Evolutionary conservation across 2,113 vertebrate genomes (phyloP).

Genomic region (Condylura cristata): DNA sequence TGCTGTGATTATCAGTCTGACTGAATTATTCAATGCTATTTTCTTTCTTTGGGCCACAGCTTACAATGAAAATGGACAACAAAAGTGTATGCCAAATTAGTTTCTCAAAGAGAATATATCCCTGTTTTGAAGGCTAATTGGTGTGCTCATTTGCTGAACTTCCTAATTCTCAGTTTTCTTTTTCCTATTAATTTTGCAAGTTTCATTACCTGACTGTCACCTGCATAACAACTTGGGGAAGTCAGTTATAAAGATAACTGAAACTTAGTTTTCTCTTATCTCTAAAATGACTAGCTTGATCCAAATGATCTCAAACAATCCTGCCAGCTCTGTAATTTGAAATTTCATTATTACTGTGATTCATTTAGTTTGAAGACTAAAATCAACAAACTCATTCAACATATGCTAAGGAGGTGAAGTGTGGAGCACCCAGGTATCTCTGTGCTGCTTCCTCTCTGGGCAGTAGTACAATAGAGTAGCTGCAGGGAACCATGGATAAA

Average conservation of each 20-base stretch:
- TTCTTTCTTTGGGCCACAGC: background rate
- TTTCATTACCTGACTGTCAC: background rate
- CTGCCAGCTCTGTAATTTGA: constrained; percentile 34
- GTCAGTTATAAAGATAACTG: no score
- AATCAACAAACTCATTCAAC: constrained; percentile 35
- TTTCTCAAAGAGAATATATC: background rate
- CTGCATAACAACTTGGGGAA: background rate
- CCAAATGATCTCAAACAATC: constrained; percentile 24
- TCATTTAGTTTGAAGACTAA: background rate
- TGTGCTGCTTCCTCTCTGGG: background rate
- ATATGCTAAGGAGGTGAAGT: background rate
- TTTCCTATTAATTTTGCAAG: background rate
- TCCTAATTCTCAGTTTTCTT: background rate
- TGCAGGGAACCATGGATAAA: background rate
- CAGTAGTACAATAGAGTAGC: background rate
- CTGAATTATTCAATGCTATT: background rate
- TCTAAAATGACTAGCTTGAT: constrained; percentile 23
- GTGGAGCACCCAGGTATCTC: background rate
- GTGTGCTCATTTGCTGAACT: background rate
- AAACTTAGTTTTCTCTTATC: constrained; percentile 35
- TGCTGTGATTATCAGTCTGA: background rate
- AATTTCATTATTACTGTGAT: constrained; percentile 26
- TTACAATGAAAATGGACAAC: background rate
- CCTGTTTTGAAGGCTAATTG: background rate
- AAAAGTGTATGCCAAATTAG: background rate